Conservation (phyloP, 1,140 invertebrate species). For the Sycobia sp. region DNA sequence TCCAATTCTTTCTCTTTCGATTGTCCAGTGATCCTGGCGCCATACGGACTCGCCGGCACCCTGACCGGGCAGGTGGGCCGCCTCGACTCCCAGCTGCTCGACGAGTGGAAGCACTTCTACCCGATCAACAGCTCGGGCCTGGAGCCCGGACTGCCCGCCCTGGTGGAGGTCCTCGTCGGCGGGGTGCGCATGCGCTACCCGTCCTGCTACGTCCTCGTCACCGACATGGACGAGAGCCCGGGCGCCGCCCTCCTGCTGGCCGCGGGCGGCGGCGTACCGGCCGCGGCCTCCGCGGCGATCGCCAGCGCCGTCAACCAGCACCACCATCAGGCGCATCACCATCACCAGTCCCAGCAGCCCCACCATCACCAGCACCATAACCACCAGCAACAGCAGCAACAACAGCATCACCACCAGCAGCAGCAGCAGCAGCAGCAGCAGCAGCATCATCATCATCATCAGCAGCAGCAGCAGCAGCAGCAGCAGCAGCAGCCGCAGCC, state of each 20-base stretch:
- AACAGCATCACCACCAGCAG: too few species aligned
- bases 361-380: constrained; percentile 3
- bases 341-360: neutral
- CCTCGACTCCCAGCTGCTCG: constrained; percentile 80
- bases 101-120: constrained; percentile 95
- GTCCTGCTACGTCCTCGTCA: constrained; percentile 88
- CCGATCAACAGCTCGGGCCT: constrained; percentile 71
- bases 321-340: too few species aligned
- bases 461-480: too few species aligned
- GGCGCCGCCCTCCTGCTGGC: constrained; percentile 43
- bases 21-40: constrained; percentile 84
- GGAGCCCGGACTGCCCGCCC: constrained; percentile 68
- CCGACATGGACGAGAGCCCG: constrained; percentile 79
- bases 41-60: constrained; percentile 89
- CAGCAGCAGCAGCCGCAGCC: too few species aligned
- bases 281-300: neutral
- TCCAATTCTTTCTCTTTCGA: too few species aligned
- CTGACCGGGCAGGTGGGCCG: constrained; percentile 85
- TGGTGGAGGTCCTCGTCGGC: constrained; percentile 74
- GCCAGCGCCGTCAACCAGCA: neutral
- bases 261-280: neutral
- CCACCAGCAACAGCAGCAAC: too few species aligned
- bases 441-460: too few species aligned
- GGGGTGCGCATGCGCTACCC: constrained; percentile 94
- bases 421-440: too few species aligned